These are phyloP conservation scores for Tenebrio molitor DNA, from an alignment of 1,140 invertebrate genomes.

Conservation along the genomic window DNA sequence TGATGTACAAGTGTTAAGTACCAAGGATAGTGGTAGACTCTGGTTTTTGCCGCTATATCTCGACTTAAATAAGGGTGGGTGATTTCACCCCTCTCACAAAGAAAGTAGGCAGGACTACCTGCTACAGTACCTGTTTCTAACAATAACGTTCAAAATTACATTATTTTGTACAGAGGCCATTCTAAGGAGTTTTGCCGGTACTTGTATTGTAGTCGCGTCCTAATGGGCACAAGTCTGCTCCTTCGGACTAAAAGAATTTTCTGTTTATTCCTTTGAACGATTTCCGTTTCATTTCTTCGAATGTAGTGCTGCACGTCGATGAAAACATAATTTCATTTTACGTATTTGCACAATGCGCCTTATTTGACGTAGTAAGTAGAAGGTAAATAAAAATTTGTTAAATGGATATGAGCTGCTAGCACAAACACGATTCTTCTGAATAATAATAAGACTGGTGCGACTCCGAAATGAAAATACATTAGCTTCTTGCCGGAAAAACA, in stretches of 20 bases:
- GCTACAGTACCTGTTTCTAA: too few species aligned
- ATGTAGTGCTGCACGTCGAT: constrained; percentile 2
- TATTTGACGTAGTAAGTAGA: neutral
- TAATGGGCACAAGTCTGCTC: neutral
- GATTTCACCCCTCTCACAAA: too few species aligned
- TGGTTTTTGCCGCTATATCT: too few species aligned
- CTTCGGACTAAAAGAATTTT: neutral
- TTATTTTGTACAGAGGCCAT: too few species aligned
- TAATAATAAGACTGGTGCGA: too few species aligned
- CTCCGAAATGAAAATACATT: too few species aligned
- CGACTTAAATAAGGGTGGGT: too few species aligned
- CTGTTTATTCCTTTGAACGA: neutral
- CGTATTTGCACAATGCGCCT: constrained; percentile 12
- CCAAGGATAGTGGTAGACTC: too few species aligned
- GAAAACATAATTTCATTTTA: constrained; percentile 11
- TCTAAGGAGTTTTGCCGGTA: neutral
- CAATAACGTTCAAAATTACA: too few species aligned
- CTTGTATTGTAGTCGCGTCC: neutral
- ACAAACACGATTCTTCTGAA: neutral
- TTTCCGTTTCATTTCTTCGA: neutral
- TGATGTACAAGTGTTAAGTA: too few species aligned
- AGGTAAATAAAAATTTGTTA: constrained; percentile 22
- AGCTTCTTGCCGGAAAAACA: too few species aligned
- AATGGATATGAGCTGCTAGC: neutral
- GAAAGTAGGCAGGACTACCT: too few species aligned